Evolutionary conservation across 1,140 invertebrate species (phyloP).

Genomic region (Sycobia sp.): DNA sequence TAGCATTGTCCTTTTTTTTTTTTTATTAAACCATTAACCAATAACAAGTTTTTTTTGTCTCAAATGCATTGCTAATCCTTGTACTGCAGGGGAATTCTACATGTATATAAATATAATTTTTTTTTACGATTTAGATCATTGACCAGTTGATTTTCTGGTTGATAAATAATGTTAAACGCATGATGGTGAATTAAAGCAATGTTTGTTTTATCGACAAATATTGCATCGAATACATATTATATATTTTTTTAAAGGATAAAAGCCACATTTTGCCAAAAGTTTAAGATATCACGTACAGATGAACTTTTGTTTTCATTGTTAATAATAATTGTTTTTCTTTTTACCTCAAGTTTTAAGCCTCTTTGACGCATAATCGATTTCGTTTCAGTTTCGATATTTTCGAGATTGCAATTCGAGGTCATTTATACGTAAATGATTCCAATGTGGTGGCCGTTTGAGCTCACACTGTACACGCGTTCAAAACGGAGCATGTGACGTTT

Average conservation of each 20-base stretch:
- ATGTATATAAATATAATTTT: slow-evolving; percentile 11
- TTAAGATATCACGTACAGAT: neutral
- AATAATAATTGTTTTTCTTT: neutral
- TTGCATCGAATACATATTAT: neutral
- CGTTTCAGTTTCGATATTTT: neutral
- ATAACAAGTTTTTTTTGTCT: slow-evolving; percentile 42
- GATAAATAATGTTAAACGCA: slow-evolving; percentile 6
- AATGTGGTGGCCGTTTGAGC: slow-evolving; percentile 7
- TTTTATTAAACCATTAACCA: slow-evolving; percentile 47
- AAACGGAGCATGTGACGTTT: slow-evolving; percentile 23
- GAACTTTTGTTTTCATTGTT: neutral
- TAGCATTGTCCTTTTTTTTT: slow-evolving; percentile 45
- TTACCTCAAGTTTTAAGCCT: neutral
- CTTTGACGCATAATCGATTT: neutral
- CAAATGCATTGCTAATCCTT: slow-evolving; percentile 49
- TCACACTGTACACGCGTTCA: no score
- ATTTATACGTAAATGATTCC: no score
- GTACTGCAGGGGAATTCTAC: slow-evolving; percentile 35
- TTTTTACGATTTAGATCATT: neutral
- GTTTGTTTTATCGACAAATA: slow-evolving; percentile 3
- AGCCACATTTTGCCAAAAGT: neutral
- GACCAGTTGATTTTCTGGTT: neutral
- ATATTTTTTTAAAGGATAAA: neutral
- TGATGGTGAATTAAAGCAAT: slow-evolving; percentile 1
- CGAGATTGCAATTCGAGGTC: no score